Evolutionary conservation across 35 echinoderm and acorn worm genomes (phyloP), one percentile per base, ranked within the genome.

Genomic region (Stichopus chloronotus): DNA sequence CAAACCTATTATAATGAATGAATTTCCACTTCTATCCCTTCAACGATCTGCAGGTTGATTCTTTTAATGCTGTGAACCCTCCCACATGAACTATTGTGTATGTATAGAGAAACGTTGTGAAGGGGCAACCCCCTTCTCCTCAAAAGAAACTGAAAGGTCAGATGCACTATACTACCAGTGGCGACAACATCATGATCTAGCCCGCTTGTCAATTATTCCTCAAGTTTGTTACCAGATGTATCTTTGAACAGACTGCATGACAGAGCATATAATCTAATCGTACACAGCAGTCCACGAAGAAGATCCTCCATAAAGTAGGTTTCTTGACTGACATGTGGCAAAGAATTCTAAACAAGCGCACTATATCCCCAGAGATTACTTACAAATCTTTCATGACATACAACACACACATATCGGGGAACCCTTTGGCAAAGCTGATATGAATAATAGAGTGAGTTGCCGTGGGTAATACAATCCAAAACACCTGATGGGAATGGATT

Each of bases 401-500:
- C 52, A 58, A 85, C 55, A 58, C 82, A 85, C 52, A 85, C 82
- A 59, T n/a, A 58, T 85, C 55, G 16, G 55, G 56, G 82, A 85
- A 56, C 55, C 82, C 55, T 20, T n/a, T 74, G 69, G 69, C 69
- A 74, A n/a, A 74, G 69, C 22, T 74, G 69, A n/a, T 74, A 74
- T 74, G 69, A 74, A 74, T 74, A 74, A 74, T 74, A 74, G 69
- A 74, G 69, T 74, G 69, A 19, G 69, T 74, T 74, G 69, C 69
- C 69, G 19, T n/a, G 69, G 69, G 69, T 14, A 74, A 74, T 74
- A 74, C 22, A 74, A 74, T 21, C 69, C 69, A 74, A 43, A 58
- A 85, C 82, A 85, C 82, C 82, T 85, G 55, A 85, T 58, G 24
- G 53, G 82, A 58, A 85, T 85, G 82, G 82, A 19, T 85, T 85